A percentile compares a stretch with the other conserved stretches of the same genome.
Conservation (phyloP, 2,113 vertebrate species). For the Aramus guarauna region DNA sequence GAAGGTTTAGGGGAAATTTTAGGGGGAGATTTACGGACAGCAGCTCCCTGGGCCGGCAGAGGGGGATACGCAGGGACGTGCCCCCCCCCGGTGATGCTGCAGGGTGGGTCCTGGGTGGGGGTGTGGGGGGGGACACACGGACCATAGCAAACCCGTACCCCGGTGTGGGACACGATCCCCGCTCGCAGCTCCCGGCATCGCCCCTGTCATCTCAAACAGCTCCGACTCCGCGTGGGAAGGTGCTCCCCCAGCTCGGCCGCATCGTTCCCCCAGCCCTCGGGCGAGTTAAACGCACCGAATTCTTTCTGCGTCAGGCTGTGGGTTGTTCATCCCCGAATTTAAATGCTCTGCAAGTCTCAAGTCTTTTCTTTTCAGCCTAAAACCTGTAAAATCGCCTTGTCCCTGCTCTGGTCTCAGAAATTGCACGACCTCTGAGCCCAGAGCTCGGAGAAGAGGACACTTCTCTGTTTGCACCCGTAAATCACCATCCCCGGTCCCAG, state of each 20-base stretch:
- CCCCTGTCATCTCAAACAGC: neutral
- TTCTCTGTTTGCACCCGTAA: neutral
- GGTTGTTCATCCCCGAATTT: neutral
- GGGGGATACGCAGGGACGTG: rapidly evolving
- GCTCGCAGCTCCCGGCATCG: neutral
- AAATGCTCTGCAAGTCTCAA: neutral
- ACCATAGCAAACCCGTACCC: neutral
- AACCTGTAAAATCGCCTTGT: neutral
- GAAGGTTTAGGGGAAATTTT: neutral
- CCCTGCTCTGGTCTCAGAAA: neutral
- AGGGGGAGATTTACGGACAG: neutral
- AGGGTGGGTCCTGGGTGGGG: neutral
- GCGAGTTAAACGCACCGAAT: neutral
- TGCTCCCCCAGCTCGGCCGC: neutral
- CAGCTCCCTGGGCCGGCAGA: neutral
- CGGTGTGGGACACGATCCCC: rapidly evolving
- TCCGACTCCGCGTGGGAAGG: neutral
- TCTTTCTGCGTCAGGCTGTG: neutral
- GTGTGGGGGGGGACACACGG: neutral
- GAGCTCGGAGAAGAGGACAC: neutral
- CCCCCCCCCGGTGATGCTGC: neutral
- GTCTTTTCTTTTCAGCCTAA: neutral
- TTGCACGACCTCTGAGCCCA: neutral
- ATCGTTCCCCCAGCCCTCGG: neutral
- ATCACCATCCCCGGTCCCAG: neutral